These are phyloP conservation scores for Heliconius hermathena DNA, from an alignment of 1,140 invertebrate species.

Conservation along the genomic window DNA sequence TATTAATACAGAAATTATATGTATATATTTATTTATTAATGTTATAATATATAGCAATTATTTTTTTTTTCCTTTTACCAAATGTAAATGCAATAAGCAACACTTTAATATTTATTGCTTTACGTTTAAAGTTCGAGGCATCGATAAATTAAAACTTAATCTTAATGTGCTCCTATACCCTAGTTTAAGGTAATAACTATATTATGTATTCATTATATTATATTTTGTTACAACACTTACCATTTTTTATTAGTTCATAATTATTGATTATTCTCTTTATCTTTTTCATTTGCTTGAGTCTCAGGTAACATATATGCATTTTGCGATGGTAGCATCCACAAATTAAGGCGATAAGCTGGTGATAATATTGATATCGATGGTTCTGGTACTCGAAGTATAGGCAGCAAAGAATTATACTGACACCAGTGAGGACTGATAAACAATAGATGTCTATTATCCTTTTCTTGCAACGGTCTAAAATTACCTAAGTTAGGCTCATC, in stretches of 20 bases:
- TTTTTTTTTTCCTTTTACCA: too few relatives aligned
- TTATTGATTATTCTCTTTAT: constrained; percentile 23
- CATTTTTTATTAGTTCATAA: neutral
- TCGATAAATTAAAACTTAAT: too few relatives aligned
- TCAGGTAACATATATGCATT: constrained; percentile 57
- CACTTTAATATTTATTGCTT: too few relatives aligned
- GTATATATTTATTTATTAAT: too few relatives aligned
- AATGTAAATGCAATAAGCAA: too few relatives aligned
- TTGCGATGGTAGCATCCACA: constrained; percentile 67
- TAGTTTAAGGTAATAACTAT: too few relatives aligned
- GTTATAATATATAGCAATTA: too few relatives aligned
- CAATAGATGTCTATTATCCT: constrained; percentile 61
- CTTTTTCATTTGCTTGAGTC: constrained; percentile 14
- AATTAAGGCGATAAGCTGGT: constrained; percentile 53
- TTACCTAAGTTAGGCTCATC: constrained; percentile 68
- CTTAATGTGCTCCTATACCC: too few relatives aligned
- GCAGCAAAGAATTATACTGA: constrained; percentile 74
- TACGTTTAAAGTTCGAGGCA: too few relatives aligned
- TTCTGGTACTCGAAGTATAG: constrained; percentile 69
- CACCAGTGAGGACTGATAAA: constrained; percentile 76
- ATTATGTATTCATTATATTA: neutral
- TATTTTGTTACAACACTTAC: neutral
- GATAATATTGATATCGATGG: constrained; percentile 65
- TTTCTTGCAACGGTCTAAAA: constrained; percentile 62
- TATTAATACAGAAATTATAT: too few relatives aligned